These are phyloP conservation scores for Therioaphis trifolii DNA, from an alignment of 2,888 invertebrate species.

Conservation along the genomic window DNA sequence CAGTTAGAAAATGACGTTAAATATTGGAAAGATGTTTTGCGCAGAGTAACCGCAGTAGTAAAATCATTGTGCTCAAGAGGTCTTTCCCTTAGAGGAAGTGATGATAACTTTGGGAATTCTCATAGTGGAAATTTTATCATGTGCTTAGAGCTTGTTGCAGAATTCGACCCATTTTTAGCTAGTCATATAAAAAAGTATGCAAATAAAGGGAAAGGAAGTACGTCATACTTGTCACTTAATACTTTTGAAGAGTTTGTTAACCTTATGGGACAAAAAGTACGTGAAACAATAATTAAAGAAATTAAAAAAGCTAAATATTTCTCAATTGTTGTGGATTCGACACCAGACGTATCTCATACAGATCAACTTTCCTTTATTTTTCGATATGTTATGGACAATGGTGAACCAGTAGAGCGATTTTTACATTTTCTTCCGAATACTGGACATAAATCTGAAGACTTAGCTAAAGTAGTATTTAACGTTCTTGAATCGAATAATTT, in stretches of 20 bases:
- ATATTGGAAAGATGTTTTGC: slow-evolving; percentile 65
- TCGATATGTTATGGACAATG: slow-evolving; percentile 66
- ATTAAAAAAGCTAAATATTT: slow-evolving; percentile 49
- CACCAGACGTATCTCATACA: slow-evolving; percentile 60
- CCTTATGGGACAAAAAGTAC: slow-evolving; percentile 25
- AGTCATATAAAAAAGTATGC: slow-evolving; percentile 41
- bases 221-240: slow-evolving; percentile 24
- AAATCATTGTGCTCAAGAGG: slow-evolving; percentile 65
- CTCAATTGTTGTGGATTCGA: slow-evolving; percentile 45
- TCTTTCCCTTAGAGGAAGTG: slow-evolving; percentile 66
- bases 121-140: slow-evolving; percentile 67
- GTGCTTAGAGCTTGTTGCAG: slow-evolving; percentile 66
- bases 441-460: slow-evolving; percentile 67
- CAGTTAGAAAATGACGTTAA: slow-evolving; percentile 18
- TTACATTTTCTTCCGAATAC: slow-evolving; percentile 66
- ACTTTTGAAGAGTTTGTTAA: slow-evolving; percentile 34
- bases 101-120: background rate
- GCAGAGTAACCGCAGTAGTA: slow-evolving; percentile 65
- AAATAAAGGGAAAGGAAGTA: slow-evolving; percentile 29
- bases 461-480: slow-evolving; percentile 64
- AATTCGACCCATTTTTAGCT: background rate
- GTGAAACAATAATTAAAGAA: slow-evolving; percentile 36
- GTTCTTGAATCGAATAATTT: slow-evolving; percentile 64
- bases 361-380: slow-evolving; percentile 67
- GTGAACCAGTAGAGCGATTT: slow-evolving; percentile 67